Evolutionary conservation across 1,140 invertebrate species (phyloP).

Genomic region (Leptoteleia sp.): DNA sequence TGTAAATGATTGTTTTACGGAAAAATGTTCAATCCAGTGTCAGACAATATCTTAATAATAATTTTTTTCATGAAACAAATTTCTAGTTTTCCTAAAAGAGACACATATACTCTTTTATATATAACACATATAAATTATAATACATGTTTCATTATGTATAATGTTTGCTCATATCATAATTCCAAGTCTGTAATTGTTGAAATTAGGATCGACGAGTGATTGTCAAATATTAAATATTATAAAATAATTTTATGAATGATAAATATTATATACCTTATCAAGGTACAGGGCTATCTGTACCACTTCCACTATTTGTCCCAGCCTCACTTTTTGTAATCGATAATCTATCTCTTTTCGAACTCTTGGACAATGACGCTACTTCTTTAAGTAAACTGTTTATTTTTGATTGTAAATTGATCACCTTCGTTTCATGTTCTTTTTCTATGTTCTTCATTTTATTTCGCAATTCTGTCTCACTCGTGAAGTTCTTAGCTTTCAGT

Average conservation of each 20-base stretch:
- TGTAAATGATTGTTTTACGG: too few species aligned
- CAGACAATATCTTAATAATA: too few species aligned
- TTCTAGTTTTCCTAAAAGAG: too few species aligned
- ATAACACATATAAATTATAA: too few species aligned
- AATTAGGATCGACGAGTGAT: slow-evolving; percentile 58
- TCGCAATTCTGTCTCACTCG: slow-evolving; percentile 91
- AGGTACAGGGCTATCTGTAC: slow-evolving; percentile 86
- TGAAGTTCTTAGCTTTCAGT: slow-evolving; percentile 94
- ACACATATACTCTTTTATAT: too few species aligned
- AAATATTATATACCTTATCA: slow-evolving; percentile 75
- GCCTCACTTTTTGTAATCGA: slow-evolving; percentile 81
- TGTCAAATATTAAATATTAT: slow-evolving; percentile 57
- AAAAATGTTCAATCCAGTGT: too few species aligned
- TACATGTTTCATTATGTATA: too few species aligned
- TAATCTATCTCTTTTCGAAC: slow-evolving; percentile 84
- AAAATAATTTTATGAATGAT: slow-evolving; percentile 9
- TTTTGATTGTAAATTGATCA: slow-evolving; percentile 89
- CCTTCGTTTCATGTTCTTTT: slow-evolving; percentile 90
- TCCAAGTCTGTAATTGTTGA: slow-evolving; percentile 3
- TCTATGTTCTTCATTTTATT: slow-evolving; percentile 91
- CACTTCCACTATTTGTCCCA: slow-evolving; percentile 87
- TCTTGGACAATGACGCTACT: slow-evolving; percentile 91
- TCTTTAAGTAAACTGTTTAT: slow-evolving; percentile 90
- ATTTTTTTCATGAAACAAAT: too few species aligned
- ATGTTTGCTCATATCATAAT: too few species aligned